phyloP scores from a whole-genome alignment of 2,888 invertebrate species.

The Drosophila infuscata region DNA sequence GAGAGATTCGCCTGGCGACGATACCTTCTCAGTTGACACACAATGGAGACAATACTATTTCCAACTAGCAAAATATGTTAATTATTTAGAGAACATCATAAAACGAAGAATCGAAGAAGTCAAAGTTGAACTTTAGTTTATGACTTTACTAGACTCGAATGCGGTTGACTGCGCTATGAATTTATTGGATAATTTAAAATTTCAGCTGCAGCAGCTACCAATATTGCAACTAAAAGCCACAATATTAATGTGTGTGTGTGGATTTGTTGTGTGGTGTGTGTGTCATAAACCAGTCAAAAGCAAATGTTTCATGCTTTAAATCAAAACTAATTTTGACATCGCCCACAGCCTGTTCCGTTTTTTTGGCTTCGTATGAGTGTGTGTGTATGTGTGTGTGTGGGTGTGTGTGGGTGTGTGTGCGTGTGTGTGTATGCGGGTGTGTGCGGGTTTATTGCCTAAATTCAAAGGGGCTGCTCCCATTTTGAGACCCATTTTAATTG shows the following conservation, averaged over 20 bases:
- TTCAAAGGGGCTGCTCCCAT: not conserved
- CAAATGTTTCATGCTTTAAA: constrained; percentile 38
- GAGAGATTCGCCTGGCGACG: not conserved
- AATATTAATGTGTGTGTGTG: not conserved
- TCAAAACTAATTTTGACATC: constrained; percentile 32
- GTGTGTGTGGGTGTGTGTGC: not conserved
- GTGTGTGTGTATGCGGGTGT: constrained; percentile 4
- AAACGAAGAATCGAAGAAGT: not conserved
- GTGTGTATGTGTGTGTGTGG: not conserved
- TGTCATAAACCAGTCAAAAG: constrained; percentile 35
- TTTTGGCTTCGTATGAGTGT: not conserved
- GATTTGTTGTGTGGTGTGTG: not conserved
- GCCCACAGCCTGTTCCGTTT: constrained; percentile 13
- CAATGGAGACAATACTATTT: constrained; percentile 34
- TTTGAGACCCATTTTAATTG: constrained; percentile 10
- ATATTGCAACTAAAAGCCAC: not conserved
- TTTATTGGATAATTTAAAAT: not conserved
- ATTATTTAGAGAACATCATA: constrained; percentile 37
- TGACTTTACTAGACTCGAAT: not conserved
- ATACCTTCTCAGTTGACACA: constrained; percentile 12
- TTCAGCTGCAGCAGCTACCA: not conserved
- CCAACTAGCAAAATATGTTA: constrained; percentile 48
- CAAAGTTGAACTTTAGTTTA: not conserved
- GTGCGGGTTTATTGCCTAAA: not conserved
- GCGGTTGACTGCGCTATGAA: not conserved